Conservation (phyloP, 92 coral and sea anemone species). For the Parazoanthus atlanticus region DNA sequence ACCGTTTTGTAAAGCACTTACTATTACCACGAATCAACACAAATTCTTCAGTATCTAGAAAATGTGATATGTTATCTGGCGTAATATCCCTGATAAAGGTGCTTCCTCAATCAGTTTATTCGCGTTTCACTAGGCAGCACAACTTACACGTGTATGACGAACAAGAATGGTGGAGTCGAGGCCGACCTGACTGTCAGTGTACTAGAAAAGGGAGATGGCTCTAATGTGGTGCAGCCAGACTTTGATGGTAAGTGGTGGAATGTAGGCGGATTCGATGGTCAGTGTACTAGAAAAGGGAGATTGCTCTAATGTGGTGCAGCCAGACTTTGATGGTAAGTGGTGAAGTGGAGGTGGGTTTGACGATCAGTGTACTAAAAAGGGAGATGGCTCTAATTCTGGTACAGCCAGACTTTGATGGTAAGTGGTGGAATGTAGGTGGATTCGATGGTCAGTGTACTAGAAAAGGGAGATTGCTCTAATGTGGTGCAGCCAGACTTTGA, state of each 20-base stretch:
- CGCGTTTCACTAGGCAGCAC: conserved; percentile 63
- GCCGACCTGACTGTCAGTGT: conserved; percentile 98
- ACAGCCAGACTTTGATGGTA: background rate
- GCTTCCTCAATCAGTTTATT: background rate
- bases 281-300: too few relatives aligned
- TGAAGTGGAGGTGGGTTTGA: conserved; percentile 26
- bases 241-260: conserved; percentile 70
- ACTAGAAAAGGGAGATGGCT: conserved; percentile 78
- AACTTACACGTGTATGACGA: conserved; percentile 94
- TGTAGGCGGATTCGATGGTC: background rate
- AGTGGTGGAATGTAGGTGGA: background rate
- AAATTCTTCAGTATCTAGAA: too few relatives aligned
- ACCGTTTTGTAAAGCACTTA: too few relatives aligned
- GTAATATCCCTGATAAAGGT: background rate
- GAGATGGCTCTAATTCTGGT: too few relatives aligned
- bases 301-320: conserved; percentile 34
- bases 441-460: background rate
- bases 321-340: conserved; percentile 94
- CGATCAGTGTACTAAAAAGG: too few relatives aligned
- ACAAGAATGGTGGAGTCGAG: conserved; percentile 92
- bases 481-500: conserved; percentile 70
- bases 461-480: too few relatives aligned
- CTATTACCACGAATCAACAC: too few relatives aligned
- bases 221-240: conserved; percentile 80
- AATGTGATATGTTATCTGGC: too few relatives aligned